Base-by-base conservation (phyloP, 2,888 invertebrate genomes). In the Philereme transversata region DNA sequence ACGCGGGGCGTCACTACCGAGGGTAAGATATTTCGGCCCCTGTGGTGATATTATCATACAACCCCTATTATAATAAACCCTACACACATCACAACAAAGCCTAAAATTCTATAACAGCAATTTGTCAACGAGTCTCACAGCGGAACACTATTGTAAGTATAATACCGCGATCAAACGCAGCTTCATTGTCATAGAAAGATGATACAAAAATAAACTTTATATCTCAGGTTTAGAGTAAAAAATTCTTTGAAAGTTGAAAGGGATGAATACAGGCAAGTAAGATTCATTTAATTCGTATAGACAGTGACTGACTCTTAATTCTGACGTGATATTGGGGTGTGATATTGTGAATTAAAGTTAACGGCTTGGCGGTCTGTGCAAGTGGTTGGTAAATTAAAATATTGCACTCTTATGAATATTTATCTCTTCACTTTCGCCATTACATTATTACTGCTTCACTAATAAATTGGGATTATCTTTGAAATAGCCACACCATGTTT, bases 151-250 rank as follows among this genome's bases (percentile, higher is more conserved):
- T 90, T 88, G 87, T 88, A 82, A 84, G 81, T 87, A 88, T 90
- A 91, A 92, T 90, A 82, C 90, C 81, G 75, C 88, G 87, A 88
- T 90, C 90, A 91, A 89, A 90, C 86, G 88, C 82, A 85, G 80
- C 82, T 79, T 84, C 78, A 89, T 90, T 58, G 60, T 62, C 59
- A 69, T 44, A 34, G 45, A 54, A 47, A 11, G 8, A 8, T 44
- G 9, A 51, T 33, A 4, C 35, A 9, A 72, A 73, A 77, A 60
- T 71, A n/a, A 57, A 72, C 78, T 74, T 71, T 86, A 69, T 43
- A 0, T 0, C 0, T 0, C n/a, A 0, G 0, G 0, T 0, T 10
- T 80, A 82, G 43, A 65, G 81, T 76, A 62, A 34, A 53, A 51
- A 72, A 76, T 86, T 7, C 41, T 61, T 60, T 66, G 52, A 4